Percentiles rank a stretch among this genome's conserved stretches.
These are phyloP conservation scores for Monomorium pharaonis DNA, from an alignment of 1,140 invertebrate species.

Conservation along the genomic window DNA sequence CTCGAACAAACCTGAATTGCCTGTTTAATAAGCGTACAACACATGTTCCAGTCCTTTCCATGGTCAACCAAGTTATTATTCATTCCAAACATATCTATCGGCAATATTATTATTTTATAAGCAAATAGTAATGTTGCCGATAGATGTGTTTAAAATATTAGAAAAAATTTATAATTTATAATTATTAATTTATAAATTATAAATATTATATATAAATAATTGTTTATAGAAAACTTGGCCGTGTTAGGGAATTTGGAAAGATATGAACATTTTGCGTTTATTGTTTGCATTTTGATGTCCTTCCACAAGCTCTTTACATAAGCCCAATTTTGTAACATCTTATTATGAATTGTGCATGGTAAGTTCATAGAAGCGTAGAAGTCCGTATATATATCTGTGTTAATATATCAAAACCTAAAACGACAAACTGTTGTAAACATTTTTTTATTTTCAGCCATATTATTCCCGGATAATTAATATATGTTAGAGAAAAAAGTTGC, in stretches of 20 bases:
- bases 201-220: not conserved
- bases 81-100: not conserved
- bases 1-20: not conserved
- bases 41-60: not conserved
- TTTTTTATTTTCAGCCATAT: not conserved
- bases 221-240: not conserved
- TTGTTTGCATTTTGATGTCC: not conserved
- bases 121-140: not conserved
- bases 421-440: not conserved
- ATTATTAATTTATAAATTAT: too few relatives aligned
- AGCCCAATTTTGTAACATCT: not conserved
- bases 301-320: not conserved
- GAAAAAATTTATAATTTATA: not conserved
- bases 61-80: not conserved
- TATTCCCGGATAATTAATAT: not conserved
- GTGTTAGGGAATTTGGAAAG: not conserved
- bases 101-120: not conserved
- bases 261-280: not conserved
- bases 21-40: not conserved
- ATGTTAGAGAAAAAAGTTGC: not conserved
- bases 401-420: not conserved
- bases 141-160: not conserved
- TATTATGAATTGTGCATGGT: not conserved
- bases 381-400: not conserved
- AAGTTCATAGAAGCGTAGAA: not conserved